Evolutionary conservation across 2,888 invertebrate species (phyloP).

Genomic region (Andricus curvator): DNA sequence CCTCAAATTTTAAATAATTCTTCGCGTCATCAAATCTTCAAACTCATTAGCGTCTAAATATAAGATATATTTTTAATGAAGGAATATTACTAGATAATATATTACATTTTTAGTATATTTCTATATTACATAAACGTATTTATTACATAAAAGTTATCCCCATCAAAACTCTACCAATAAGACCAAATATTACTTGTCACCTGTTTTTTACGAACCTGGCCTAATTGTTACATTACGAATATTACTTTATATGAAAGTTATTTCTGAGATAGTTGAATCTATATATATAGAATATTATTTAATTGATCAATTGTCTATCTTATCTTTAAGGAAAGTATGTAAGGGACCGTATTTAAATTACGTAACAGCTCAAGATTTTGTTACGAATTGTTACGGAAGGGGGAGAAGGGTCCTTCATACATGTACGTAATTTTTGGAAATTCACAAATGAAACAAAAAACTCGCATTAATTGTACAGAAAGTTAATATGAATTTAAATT

Average conservation of each 20-base stretch:
- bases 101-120: background rate
- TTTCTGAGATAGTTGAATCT: slow-evolving; percentile 7
- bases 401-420: too few relatives aligned
- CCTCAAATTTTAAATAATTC: background rate
- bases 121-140: background rate
- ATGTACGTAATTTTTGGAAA: too few relatives aligned
- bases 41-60: background rate
- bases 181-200: background rate
- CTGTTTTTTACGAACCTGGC: slow-evolving; percentile 17
- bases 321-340: background rate
- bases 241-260: background rate
- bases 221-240: slow-evolving; percentile 17
- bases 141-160: background rate
- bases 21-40: background rate
- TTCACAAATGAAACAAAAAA: too few relatives aligned
- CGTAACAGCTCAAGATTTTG: too few relatives aligned
- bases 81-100: background rate
- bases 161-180: background rate
- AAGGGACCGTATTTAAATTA: too few relatives aligned
- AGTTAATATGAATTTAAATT: too few relatives aligned
- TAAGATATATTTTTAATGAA: slow-evolving; percentile 15
- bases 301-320: background rate
- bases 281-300: background rate
- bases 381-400: too few relatives aligned
- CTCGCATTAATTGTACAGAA: too few relatives aligned